Percentiles rank a stretch among this genome's conserved stretches.
These are phyloP conservation scores for Heteropelma amictum DNA, from an alignment of 2,888 invertebrate genomes.

Conservation along the genomic window DNA sequence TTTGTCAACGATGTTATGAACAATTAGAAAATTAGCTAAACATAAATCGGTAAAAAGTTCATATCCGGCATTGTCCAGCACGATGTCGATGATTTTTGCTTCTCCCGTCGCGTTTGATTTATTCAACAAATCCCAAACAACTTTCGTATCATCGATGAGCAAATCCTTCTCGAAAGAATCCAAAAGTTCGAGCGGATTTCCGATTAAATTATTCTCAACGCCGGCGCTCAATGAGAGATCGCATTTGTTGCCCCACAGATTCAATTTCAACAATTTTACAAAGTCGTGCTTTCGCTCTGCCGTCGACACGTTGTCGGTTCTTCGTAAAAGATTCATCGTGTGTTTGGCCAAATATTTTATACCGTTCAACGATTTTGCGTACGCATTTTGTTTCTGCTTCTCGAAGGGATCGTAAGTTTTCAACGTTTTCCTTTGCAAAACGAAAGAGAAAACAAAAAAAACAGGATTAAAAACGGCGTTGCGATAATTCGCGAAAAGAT, in stretches of 20 bases:
- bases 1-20: constrained; percentile 81
- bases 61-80: constrained; percentile 96
- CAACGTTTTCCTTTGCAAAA: constrained; percentile 82
- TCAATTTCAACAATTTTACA: constrained; percentile 82
- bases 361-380: constrained; percentile 79
- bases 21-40: constrained; percentile 88
- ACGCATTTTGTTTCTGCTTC: constrained; percentile 85
- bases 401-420: constrained; percentile 87
- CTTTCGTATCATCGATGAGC: constrained; percentile 81
- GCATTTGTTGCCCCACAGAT: constrained; percentile 97
- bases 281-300: constrained; percentile 79
- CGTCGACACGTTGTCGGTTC: constrained; percentile 69
- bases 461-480: neutral
- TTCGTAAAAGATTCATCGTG: constrained; percentile 67
- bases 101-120: constrained; percentile 70
- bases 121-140: constrained; percentile 80
- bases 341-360: constrained; percentile 80
- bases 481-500: too few relatives aligned
- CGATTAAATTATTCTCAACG: constrained; percentile 80
- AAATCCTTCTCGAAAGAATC: constrained; percentile 81
- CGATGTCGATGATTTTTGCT: constrained; percentile 81
- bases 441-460: constrained; percentile 54
- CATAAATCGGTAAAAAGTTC: constrained; percentile 95
- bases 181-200: constrained; percentile 81
- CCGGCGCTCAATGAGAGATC: constrained; percentile 93